These are phyloP conservation scores for Leptinotarsa juncta DNA, from an alignment of 2,888 invertebrate species.

Conservation along the genomic window DNA sequence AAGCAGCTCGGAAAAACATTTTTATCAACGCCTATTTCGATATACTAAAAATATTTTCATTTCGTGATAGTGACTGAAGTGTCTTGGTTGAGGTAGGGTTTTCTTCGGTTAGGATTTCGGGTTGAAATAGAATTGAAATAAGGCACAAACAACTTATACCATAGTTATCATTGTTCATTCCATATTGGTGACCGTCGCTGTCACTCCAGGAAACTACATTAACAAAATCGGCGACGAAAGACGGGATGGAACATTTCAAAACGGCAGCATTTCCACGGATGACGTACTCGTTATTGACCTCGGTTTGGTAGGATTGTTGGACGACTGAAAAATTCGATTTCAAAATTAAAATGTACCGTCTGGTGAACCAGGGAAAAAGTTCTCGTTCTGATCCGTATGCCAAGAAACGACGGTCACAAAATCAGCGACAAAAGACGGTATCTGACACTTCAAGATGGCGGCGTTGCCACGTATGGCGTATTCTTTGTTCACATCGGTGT, in stretches of 20 bases:
- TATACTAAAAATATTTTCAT: too few species aligned
- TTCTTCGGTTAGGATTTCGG: too few species aligned
- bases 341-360: conserved; percentile 55
- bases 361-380: conserved; percentile 72
- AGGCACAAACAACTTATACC: conserved; percentile 63
- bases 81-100: not conserved
- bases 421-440: conserved; percentile 93
- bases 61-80: too few species aligned
- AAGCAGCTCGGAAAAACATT: too few species aligned
- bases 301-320: conserved; percentile 89
- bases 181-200: conserved; percentile 81
- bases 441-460: conserved; percentile 88
- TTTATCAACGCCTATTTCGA: too few species aligned
- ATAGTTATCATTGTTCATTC: conserved; percentile 71
- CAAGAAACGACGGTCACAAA: conserved; percentile 89
- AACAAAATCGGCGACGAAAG: conserved; percentile 92
- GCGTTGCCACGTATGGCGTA: conserved; percentile 91
- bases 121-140: not conserved
- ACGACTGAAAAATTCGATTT: conserved; percentile 75
- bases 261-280: conserved; percentile 90
- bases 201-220: conserved; percentile 88
- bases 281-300: conserved; percentile 92
- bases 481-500: conserved; percentile 88
- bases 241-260: conserved; percentile 89
- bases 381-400: conserved; percentile 84